Conservation (phyloP, 2,113 vertebrate species). For the Regulus satrapa region DNA sequence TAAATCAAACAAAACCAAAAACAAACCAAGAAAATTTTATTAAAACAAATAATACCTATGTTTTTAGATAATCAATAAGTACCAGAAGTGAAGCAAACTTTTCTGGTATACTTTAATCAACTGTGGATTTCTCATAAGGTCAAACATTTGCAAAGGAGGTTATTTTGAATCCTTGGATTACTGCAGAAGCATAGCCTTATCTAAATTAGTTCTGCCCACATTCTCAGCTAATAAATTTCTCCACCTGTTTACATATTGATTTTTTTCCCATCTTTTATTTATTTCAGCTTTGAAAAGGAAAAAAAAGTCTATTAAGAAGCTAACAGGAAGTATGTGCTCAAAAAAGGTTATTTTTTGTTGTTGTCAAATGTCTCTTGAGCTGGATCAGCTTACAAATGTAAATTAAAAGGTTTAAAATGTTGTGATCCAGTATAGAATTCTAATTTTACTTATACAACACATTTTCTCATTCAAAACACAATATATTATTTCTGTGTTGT, state of each 20-base stretch:
- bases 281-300: constrained; percentile 34
- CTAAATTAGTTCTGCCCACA: constrained; percentile 43
- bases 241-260: constrained; percentile 35
- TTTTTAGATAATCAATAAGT: background rate
- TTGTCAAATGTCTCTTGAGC: background rate
- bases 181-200: background rate
- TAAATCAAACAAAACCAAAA: background rate
- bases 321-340: background rate
- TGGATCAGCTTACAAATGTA: background rate
- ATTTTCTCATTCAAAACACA: background rate
- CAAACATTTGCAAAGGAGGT: background rate
- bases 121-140: background rate
- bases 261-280: constrained; percentile 55
- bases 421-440: background rate
- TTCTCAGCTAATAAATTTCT: constrained; percentile 28
- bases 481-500: background rate
- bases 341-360: background rate
- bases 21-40: background rate
- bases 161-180: background rate
- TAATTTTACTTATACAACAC: background rate
- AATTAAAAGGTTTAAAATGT: background rate
- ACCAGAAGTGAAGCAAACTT: background rate
- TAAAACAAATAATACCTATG: background rate
- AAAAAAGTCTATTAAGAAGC: constrained; percentile 1
- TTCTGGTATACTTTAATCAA: background rate